Evolutionary conservation across 2,113 vertebrate species (phyloP), one percentile per base, ranked within the genome.

Genomic region (Phasianus colchicus): DNA sequence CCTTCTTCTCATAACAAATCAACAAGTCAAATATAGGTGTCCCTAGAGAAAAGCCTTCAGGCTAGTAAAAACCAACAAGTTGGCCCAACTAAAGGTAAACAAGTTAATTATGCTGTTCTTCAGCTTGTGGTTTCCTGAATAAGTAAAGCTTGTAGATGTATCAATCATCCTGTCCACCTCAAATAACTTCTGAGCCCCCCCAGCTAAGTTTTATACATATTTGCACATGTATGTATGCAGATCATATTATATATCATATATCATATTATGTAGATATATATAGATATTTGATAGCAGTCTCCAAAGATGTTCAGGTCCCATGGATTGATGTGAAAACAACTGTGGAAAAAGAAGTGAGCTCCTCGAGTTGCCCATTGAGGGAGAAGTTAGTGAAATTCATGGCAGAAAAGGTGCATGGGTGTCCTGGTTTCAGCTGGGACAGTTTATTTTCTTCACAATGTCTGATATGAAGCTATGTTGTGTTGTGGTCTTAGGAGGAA

Each of bases 31-130:
- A 70, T 58, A 21, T 16, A 63, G 47, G 43, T 87, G 69, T 79
- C 86, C 63, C 81, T 18, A 52, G 81, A 92, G 94, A 79, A 94
- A 90, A 54, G 29, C 85, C 72, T 76, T 73, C 83, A 90, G 86
- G 77, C 77, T 48, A 38, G 24, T 15, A 34, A 25, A 66, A 89
- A 89, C 47, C 61, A 86, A 73, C 1, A 21, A 19, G 24, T 45
- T 79, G 36, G 27, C 90, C 55, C 67, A 83, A 19, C 10, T 36
- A 6, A 70, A 87, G 71, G 79, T 45, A 58, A 89, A 83, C 64
- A 85, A 25, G 34, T 11, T 16, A 38, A 88, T 73, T 29, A 43
- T 48, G 67, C 10, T 64, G 19, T 71, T 89, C 69, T 69, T 85
- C 82, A 40, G 24, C 4, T 54, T 43, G 29, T 61, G 45, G 22